phyloP scores from a whole-genome alignment of 1,140 invertebrate genomes.

The Matsumurasca onukii region DNA sequence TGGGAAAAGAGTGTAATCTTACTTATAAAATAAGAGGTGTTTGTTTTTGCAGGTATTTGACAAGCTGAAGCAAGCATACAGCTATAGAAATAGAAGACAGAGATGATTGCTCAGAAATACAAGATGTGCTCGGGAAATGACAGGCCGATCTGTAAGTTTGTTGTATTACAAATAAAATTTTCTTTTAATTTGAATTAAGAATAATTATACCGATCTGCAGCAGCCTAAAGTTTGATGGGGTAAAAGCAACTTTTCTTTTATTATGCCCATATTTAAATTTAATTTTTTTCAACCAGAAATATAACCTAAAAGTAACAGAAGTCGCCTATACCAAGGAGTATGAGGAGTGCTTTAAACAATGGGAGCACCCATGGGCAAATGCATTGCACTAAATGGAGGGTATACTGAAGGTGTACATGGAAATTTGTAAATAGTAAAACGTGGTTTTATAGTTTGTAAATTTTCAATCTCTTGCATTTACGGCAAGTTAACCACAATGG shows the following conservation, averaged over 20 bases:
- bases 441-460: neutral
- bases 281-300: constrained; percentile 6
- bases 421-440: no score
- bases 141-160: constrained; percentile 72
- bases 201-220: no score
- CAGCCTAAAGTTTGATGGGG: neutral
- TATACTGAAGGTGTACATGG: no score
- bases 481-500: neutral
- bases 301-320: neutral
- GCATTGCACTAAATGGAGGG: no score
- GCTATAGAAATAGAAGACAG: constrained; percentile 80
- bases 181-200: constrained; percentile 22
- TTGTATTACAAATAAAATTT: constrained; percentile 15
- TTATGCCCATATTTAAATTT: constrained; percentile 16
- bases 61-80: constrained; percentile 68
- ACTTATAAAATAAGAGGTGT: no score
- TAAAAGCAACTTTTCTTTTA: constrained; percentile 11
- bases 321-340: neutral
- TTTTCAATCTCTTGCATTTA: neutral
- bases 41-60: constrained; percentile 69
- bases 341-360: no score
- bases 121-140: constrained; percentile 72
- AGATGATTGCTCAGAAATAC: constrained; percentile 74
- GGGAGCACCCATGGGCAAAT: neutral
- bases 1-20: no score